A percentile compares a stretch with the other conserved stretches of the same genome.
phyloP scores from a whole-genome alignment of 2,113 vertebrate genomes.

The Cebidichthys violaceus region DNA sequence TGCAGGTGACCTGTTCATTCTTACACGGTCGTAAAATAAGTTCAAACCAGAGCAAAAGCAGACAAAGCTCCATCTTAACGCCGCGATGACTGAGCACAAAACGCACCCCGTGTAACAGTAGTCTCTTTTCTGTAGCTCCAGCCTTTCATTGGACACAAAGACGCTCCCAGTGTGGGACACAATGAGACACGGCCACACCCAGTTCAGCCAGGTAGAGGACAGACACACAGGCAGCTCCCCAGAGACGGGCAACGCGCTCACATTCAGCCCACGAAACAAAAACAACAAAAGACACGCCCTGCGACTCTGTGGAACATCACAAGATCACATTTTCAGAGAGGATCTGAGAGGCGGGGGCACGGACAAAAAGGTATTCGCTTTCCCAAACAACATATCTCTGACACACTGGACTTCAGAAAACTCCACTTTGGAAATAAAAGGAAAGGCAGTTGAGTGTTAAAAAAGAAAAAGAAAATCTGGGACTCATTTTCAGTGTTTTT shows the following conservation, averaged over 20 bases:
- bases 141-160: slow-evolving; percentile 78
- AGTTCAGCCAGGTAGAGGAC: slow-evolving; percentile 72
- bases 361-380: slow-evolving; percentile 72
- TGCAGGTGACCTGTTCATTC: neutral
- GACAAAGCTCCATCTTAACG: slow-evolving; percentile 37
- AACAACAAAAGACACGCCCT: slow-evolving; percentile 81
- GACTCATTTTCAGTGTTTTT: neutral
- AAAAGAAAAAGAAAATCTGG: neutral
- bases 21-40: slow-evolving; percentile 27
- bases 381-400: slow-evolving; percentile 60
- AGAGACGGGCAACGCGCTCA: slow-evolving; percentile 66
- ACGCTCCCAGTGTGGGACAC: slow-evolving; percentile 72
- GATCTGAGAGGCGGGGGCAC: slow-evolving; percentile 42
- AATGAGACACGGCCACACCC: slow-evolving; percentile 75
- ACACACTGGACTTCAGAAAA: slow-evolving; percentile 33
- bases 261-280: slow-evolving; percentile 70
- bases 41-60: slow-evolving; percentile 29
- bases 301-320: slow-evolving; percentile 75
- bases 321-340: slow-evolving; percentile 76
- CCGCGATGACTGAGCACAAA: slow-evolving; percentile 64
- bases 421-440: slow-evolving; percentile 22
- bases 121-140: slow-evolving; percentile 68
- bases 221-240: slow-evolving; percentile 63
- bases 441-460: neutral
- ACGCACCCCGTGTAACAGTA: slow-evolving; percentile 76